Conservation (phyloP, 2,888 invertebrate species). For the Amphipoea oculea region DNA sequence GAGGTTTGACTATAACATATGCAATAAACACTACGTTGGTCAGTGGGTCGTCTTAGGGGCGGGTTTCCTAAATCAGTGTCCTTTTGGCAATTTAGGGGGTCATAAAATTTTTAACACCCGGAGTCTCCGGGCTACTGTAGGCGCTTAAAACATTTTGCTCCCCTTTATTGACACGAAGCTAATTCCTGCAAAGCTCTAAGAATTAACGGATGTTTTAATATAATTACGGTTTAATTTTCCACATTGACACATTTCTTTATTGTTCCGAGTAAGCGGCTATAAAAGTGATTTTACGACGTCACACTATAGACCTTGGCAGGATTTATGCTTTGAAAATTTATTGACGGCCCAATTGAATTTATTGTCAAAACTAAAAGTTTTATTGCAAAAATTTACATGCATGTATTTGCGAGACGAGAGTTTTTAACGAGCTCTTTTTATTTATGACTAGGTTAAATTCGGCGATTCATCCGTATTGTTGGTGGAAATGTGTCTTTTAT, state of each 20-base stretch:
- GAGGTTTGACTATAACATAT: background rate
- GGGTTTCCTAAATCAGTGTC: conserved; percentile 43
- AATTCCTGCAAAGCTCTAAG: conserved; percentile 36
- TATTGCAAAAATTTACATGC: conserved; percentile 76
- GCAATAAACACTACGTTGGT: conserved; percentile 1
- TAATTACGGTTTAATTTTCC: conserved; percentile 64
- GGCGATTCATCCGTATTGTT: conserved; percentile 29
- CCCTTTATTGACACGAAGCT: conserved; percentile 26
- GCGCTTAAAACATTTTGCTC: conserved; percentile 30
- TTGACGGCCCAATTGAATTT: conserved; percentile 83
- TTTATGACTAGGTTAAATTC: conserved; percentile 51
- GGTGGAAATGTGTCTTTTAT: conserved; percentile 27
- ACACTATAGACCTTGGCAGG: conserved; percentile 78
- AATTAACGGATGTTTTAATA: conserved; percentile 49
- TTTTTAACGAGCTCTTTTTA: conserved; percentile 65
- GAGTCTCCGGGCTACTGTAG: conserved; percentile 7
- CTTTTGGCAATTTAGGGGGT: conserved; percentile 41
- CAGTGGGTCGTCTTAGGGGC: too few relatives aligned
- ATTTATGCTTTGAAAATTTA: conserved; percentile 85
- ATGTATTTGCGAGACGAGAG: conserved; percentile 61
- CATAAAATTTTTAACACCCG: conserved; percentile 46
- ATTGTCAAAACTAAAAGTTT: conserved; percentile 83
- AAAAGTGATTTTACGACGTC: conserved; percentile 80
- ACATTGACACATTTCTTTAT: conserved; percentile 72
- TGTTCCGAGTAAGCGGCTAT: conserved; percentile 73